Evolutionary conservation across 2,888 invertebrate species (phyloP), one percentile per base, ranked within the genome.

Genomic region (Pseudococcus longispinus): DNA sequence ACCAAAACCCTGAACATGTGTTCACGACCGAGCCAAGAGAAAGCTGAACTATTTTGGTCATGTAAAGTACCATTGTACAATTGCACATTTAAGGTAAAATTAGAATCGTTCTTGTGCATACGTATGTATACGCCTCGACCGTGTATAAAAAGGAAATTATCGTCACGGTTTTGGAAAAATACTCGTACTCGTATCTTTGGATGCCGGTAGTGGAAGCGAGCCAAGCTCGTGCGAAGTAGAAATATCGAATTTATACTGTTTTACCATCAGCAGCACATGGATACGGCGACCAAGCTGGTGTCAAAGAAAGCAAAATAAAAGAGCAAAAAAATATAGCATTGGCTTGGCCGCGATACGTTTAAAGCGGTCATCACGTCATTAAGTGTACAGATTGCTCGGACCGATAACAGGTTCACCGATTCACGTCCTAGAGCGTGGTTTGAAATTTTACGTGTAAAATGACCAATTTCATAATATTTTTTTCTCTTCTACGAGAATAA

Each of bases 51-150:
- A 80, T 80, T 80, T 80, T 80, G 77, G 77, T 80, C 77, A 80
- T 80, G 77, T 80, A 80, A 80, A 80, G 37, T 37, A 80, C 37
- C 77, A 70, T 70, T 70, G 70, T 42, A 80, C 77, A 80, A 80
- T 80, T 42, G 77, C 77, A 80, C 77, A 80, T 80, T 80, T 80
- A 80, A 80, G 77, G 77, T 42, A 80, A 80, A 80, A 80, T 80
- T 80, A 80, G 77, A 80, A 80, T 42, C 60, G 60, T 60, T 23
- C 23, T 60, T 55, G 55, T n/a, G 9, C 37, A 55, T 55, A 55
- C 44, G 15, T 15, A 15, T n/a, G 23, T 23, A 60, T 23, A 23
- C 23, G 60, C 55, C 15, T 32, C 37, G 32, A 32, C 37, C 77
- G 37, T 77, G 18, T 70, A 70, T 70, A 70, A 70, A 70, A 70